Evolutionary conservation across 2,888 invertebrate species (phyloP).

Genomic region (Drymonia ruficornis): DNA sequence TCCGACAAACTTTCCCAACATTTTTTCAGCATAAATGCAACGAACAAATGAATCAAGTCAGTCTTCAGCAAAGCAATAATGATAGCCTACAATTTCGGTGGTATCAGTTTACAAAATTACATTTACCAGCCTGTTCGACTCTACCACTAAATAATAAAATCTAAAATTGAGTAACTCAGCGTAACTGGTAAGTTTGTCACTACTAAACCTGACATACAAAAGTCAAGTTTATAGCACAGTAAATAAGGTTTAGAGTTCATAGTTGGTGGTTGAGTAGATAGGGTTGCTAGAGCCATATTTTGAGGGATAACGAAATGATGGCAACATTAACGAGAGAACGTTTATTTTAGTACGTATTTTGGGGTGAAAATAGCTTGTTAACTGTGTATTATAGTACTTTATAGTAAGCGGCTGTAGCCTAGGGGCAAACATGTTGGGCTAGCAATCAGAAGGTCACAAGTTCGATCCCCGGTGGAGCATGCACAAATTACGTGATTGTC

Average conservation of each 20-base stretch:
- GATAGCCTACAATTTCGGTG: conserved; percentile 2
- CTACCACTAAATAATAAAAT: background rate
- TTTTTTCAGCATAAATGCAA: conserved; percentile 3
- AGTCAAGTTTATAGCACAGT: background rate
- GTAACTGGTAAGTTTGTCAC: background rate
- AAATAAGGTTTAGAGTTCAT: background rate
- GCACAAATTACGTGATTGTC: no score
- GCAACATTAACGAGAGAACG: conserved; percentile 1
- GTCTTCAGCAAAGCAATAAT: background rate
- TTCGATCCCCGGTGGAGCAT: no score
- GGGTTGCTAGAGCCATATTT: conserved; percentile 2
- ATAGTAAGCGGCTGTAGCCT: no score
- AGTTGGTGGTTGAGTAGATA: background rate
- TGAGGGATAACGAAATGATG: conserved; percentile 2
- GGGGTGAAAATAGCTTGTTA: conserved; percentile 2
- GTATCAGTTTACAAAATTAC: background rate
- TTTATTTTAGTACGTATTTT: conserved; percentile 1
- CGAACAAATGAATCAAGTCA: conserved; percentile 1
- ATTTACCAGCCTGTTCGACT: background rate
- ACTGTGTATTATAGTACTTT: background rate
- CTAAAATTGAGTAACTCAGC: background rate
- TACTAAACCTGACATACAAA: background rate
- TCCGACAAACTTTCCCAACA: background rate
- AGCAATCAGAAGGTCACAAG: no score
- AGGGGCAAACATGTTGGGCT: no score